Conservation (phyloP, 2,113 vertebrate species). For the Caretta caretta region DNA sequence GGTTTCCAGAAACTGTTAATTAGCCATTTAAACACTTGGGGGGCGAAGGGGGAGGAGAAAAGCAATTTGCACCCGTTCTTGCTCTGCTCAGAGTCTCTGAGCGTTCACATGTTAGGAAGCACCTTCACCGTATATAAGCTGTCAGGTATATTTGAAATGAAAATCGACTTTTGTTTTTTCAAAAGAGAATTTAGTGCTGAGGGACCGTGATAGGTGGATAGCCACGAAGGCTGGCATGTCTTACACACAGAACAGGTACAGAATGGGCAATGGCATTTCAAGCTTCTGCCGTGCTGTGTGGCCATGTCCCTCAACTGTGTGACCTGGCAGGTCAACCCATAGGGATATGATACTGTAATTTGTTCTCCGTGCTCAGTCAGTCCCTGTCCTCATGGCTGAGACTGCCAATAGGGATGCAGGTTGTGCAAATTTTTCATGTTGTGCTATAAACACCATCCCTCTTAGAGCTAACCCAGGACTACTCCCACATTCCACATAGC, state of each 20-base stretch:
- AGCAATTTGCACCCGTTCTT: neutral
- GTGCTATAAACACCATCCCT: neutral
- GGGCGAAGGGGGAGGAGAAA: neutral
- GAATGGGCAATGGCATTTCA: accelerated
- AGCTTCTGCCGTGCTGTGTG: accelerated
- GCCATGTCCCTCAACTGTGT: neutral
- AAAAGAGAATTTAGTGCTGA: neutral
- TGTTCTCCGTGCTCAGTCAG: neutral
- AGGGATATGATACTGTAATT: neutral
- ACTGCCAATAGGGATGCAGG: neutral
- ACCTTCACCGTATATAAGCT: neutral
- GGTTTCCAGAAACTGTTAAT: constrained; percentile 57
- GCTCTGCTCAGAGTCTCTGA: neutral
- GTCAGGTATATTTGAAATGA: neutral
- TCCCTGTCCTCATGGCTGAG: neutral
- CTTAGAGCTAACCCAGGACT: accelerated
- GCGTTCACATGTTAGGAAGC: neutral
- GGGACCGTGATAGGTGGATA: accelerated
- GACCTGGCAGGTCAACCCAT: neutral
- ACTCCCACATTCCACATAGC: neutral
- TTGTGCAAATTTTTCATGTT: neutral
- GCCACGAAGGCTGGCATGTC: neutral
- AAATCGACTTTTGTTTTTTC: neutral
- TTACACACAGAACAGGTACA: neutral
- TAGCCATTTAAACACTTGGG: constrained; percentile 15